A percentile compares a stretch with the other conserved stretches of the same genome.
Conservation (phyloP, 2,888 invertebrate genomes). For the Anticlea derivata region DNA sequence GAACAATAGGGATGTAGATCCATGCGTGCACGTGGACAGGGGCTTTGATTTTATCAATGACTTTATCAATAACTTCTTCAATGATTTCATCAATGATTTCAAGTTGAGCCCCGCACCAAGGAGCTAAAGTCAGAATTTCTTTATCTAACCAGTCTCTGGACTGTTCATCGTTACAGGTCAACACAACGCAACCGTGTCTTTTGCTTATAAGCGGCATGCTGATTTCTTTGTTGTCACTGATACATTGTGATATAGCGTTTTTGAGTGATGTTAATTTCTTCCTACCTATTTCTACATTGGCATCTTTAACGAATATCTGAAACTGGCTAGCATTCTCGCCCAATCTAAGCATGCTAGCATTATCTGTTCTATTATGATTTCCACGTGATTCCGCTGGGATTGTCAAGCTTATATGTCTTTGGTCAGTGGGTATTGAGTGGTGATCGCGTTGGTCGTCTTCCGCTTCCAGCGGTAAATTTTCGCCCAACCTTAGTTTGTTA, state of each 20-base stretch:
- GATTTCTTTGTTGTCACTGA: conserved; percentile 5
- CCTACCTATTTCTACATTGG: background rate
- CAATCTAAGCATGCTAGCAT: no score
- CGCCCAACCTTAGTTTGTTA: background rate
- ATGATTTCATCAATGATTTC: background rate
- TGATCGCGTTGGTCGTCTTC: no score
- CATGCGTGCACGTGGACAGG: background rate
- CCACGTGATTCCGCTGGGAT: no score
- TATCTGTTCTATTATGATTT: no score
- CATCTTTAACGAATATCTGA: conserved; percentile 10
- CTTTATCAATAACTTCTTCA: background rate
- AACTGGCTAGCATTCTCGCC: background rate
- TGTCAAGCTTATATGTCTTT: no score
- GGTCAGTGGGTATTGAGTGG: no score
- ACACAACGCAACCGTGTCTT: background rate
- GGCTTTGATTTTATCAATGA: conserved; percentile 1
- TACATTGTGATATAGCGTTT: conserved; percentile 4
- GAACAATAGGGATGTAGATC: background rate
- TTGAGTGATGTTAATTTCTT: background rate
- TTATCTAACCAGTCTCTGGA: conserved; percentile 24
- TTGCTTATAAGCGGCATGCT: background rate
- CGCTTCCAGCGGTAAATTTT: no score
- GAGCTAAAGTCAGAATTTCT: conserved; percentile 14
- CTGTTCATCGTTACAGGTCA: conserved; percentile 6
- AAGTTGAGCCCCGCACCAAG: conserved; percentile 18